Conservation (phyloP, 1,140 invertebrate species). For the Euglossa dilemma region DNA sequence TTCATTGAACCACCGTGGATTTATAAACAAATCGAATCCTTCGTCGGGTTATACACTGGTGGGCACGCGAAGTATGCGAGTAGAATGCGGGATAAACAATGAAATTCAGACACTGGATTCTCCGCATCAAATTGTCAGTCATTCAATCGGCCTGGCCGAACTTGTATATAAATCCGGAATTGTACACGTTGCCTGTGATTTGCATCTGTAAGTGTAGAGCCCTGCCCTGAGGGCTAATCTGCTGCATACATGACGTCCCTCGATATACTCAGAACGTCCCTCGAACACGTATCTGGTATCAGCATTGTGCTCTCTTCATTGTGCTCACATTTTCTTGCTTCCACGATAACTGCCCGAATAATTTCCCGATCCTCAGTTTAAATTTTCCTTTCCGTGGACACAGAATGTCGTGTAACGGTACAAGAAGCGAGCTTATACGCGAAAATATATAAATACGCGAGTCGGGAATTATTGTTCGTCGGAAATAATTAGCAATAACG, state of each 20-base stretch:
- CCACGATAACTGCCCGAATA: neutral
- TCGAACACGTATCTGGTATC: slow-evolving; percentile 8
- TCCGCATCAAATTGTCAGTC: slow-evolving; percentile 14
- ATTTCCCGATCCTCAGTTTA: neutral
- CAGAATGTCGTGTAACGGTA: too few species aligned
- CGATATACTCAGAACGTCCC: slow-evolving; percentile 24
- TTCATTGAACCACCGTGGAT: too few species aligned
- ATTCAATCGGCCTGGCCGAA: neutral
- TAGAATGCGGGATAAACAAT: neutral
- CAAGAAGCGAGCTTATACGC: too few species aligned
- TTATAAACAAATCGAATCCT: neutral
- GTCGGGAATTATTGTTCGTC: too few species aligned
- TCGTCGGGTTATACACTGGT: neutral
- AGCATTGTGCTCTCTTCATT: neutral
- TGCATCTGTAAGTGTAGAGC: slow-evolving; percentile 13
- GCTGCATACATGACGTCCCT: slow-evolving; percentile 12
- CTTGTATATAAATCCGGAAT: slow-evolving; percentile 15
- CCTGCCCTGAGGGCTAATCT: slow-evolving; percentile 14
- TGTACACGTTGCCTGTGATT: neutral
- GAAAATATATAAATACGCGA: too few species aligned
- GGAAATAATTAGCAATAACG: too few species aligned
- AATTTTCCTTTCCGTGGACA: too few species aligned
- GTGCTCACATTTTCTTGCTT: neutral
- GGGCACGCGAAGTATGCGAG: neutral
- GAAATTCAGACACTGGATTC: neutral